Percentiles rank a stretch among this genome's conserved stretches.
phyloP scores from a whole-genome alignment of 2,113 vertebrate genomes.

The Balaenoptera acutorostrata region DNA sequence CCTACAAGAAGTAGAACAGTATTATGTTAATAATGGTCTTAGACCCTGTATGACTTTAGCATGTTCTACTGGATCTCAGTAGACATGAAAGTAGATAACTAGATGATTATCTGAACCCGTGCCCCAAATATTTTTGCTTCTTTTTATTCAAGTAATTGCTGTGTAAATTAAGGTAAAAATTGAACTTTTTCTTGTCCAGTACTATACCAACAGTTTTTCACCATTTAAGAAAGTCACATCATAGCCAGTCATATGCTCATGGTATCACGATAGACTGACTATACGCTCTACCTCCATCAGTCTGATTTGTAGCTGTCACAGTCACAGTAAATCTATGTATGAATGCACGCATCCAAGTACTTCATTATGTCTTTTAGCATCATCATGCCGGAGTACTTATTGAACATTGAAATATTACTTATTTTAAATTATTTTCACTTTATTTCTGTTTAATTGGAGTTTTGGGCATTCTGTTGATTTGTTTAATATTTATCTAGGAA shows the following conservation, averaged over 20 bases:
- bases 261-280: neutral
- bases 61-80: neutral
- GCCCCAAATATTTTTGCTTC: neutral
- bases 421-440: neutral
- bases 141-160: neutral
- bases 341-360: neutral
- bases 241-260: neutral
- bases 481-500: neutral
- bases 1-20: neutral
- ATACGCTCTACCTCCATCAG: neutral
- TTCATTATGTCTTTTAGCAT: neutral
- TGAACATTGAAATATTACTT: neutral
- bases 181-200: neutral
- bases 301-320: neutral
- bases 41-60: neutral
- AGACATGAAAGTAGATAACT: neutral
- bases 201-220: neutral
- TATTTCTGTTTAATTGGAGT: neutral
- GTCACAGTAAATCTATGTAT: neutral
- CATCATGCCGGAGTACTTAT: neutral
- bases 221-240: neutral
- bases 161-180: neutral
- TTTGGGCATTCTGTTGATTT: neutral
- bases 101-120: neutral
- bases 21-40: neutral